Evolutionary conservation across 2,797 vertebrate species (phyloP).

Genomic region (Neostethus bicornis): DNA sequence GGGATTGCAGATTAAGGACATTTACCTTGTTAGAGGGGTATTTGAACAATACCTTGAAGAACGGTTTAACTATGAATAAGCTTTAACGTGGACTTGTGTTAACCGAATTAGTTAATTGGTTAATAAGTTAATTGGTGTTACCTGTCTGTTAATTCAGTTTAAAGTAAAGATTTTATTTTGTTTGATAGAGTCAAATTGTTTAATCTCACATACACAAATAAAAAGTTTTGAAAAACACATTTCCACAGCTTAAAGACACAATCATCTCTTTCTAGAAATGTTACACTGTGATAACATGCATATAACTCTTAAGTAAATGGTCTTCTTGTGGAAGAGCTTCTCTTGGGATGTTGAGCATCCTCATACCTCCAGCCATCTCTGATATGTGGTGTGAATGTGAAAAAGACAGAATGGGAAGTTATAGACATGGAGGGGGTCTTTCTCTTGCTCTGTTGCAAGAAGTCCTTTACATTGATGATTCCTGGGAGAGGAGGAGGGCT

Average conservation of each 20-base stretch:
- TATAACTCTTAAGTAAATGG: slow-evolving; percentile 22
- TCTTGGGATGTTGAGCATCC: slow-evolving; percentile 48
- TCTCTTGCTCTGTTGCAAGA: slow-evolving; percentile 49
- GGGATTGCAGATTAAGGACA: slow-evolving; percentile 60
- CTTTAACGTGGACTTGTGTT: slow-evolving; percentile 1
- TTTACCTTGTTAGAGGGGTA: slow-evolving; percentile 35
- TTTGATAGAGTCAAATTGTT: not conserved
- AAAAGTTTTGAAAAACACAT: slow-evolving; percentile 4
- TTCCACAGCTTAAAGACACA: slow-evolving; percentile 7
- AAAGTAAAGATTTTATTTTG: not conserved
- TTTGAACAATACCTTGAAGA: slow-evolving; percentile 18
- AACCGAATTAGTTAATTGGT: too few relatives aligned
- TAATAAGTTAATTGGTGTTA: not conserved
- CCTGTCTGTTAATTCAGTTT: not conserved
- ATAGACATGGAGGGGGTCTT: slow-evolving; percentile 42
- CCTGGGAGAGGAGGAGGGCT: slow-evolving; percentile 36
- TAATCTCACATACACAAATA: not conserved
- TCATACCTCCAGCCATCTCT: slow-evolving; percentile 56
- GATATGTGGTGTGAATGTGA: slow-evolving; percentile 65
- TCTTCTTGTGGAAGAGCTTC: slow-evolving; percentile 40
- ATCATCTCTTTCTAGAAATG: slow-evolving; percentile 5
- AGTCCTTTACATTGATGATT: slow-evolving; percentile 73
- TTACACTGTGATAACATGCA: slow-evolving; percentile 36
- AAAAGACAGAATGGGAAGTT: slow-evolving; percentile 45
- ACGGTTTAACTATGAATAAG: slow-evolving; percentile 13